Percentiles rank a stretch among this genome's conserved stretches.
Conservation (phyloP, 1,140 invertebrate genomes). For the Rhopalosiphum padi region DNA sequence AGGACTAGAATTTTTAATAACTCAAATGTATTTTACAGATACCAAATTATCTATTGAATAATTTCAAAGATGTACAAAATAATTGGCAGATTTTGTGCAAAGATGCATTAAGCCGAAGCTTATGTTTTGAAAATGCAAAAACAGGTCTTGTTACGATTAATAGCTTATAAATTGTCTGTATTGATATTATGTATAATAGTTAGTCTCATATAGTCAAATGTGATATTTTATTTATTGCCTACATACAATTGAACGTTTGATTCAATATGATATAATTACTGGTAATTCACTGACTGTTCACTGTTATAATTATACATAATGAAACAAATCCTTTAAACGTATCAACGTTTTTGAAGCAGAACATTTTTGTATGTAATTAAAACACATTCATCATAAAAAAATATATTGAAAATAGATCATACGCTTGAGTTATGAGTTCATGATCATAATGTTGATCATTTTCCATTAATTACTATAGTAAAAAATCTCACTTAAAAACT, state of each 20-base stretch:
- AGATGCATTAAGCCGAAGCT: neutral
- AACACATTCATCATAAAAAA: no score
- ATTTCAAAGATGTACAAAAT: neutral
- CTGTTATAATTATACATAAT: no score
- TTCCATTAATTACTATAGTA: no score
- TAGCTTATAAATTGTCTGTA: neutral
- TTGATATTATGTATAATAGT: neutral
- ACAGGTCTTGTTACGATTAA: neutral
- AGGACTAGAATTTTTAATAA: neutral
- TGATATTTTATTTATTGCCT: neutral
- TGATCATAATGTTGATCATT: no score
- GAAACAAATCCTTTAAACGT: neutral
- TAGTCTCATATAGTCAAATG: neutral
- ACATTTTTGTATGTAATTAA: no score
- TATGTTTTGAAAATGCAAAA: constrained; percentile 23
- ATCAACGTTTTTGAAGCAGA: no score
- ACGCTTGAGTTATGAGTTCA: no score
- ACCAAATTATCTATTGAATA: neutral
- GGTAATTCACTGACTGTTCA: neutral
- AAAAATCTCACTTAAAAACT: no score
- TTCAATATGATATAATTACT: neutral
- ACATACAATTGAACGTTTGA: neutral
- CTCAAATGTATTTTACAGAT: neutral
- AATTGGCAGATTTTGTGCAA: neutral
- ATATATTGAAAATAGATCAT: no score